Percentiles rank a stretch among this genome's conserved stretches.
phyloP scores from a whole-genome alignment of 92 coral and sea anemone species.

The Phenganax stokvisi region DNA sequence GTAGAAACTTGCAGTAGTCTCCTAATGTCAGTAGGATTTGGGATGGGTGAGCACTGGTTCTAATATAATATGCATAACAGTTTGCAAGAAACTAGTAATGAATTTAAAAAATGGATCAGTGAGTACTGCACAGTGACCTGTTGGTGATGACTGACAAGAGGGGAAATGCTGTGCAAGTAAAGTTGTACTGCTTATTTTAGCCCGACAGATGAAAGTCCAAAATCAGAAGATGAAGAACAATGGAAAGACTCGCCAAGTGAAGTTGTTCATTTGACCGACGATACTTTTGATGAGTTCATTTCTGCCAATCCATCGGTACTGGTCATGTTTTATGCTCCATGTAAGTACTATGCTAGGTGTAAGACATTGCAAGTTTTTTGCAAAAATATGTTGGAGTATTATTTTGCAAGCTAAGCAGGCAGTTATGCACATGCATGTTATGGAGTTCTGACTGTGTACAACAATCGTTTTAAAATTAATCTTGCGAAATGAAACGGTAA shows the following conservation, averaged over 20 bases:
- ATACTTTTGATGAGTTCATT: constrained; percentile 73
- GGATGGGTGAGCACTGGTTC: no score
- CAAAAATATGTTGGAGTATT: not conserved
- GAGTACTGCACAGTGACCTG: not conserved
- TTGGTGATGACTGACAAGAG: not conserved
- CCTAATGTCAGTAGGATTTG: no score
- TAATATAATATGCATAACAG: no score
- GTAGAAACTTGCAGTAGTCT: no score
- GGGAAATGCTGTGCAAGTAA: not conserved
- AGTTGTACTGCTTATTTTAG: constrained; percentile 32
- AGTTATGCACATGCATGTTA: no score
- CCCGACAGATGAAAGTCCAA: constrained; percentile 63
- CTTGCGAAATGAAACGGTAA: no score
- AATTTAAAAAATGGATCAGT: no score
- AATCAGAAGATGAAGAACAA: constrained; percentile 71
- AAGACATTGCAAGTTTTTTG: not conserved
- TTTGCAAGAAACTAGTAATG: no score
- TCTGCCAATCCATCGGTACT: constrained; percentile 84
- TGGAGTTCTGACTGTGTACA: no score
- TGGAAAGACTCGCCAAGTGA: constrained; percentile 97
- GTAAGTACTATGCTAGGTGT: constrained; percentile 53
- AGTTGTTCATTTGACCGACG: constrained; percentile 84
- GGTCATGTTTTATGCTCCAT: constrained; percentile 99
- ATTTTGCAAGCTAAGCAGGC: no score
- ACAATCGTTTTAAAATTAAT: no score